Percentiles rank a stretch among this genome's conserved stretches.
These are phyloP conservation scores for Synergus itoensis DNA, from an alignment of 2,888 invertebrate species.

Conservation along the genomic window DNA sequence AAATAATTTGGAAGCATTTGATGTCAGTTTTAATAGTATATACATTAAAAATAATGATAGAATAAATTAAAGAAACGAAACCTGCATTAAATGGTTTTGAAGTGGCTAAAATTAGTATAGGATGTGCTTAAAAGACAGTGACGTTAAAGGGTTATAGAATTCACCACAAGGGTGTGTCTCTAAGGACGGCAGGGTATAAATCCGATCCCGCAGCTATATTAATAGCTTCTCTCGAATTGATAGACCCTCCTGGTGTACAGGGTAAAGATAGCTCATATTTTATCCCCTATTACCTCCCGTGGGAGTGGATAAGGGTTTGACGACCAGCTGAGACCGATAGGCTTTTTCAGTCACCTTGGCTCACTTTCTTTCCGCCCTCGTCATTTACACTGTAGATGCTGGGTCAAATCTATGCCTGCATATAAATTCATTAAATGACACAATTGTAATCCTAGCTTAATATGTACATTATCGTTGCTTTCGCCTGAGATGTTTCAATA, in stretches of 20 bases:
- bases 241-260: conserved; percentile 65
- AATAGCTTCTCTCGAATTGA: conserved; percentile 74
- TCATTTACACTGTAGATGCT: neutral
- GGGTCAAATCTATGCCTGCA: neutral
- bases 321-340: conserved; percentile 69
- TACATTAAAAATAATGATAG: neutral
- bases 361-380: conserved; percentile 19
- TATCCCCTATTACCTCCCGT: conserved; percentile 68
- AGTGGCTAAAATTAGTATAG: conserved; percentile 11
- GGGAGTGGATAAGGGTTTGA: conserved; percentile 69
- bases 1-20: no score
- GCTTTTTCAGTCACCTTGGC: conserved; percentile 57
- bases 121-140: conserved; percentile 6
- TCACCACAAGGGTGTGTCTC: conserved; percentile 64
- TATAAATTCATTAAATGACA: conserved; percentile 22
- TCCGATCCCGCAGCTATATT: conserved; percentile 72
- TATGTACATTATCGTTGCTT: neutral
- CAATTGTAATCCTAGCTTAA: neutral
- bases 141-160: conserved; percentile 65
- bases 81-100: neutral
- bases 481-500: neutral
- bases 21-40: no score
- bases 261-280: conserved; percentile 67
- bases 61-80: neutral
- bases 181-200: conserved; percentile 61